These are phyloP conservation scores for Canis aureus DNA, from an alignment of 2,113 vertebrate species.

Conservation along the genomic window DNA sequence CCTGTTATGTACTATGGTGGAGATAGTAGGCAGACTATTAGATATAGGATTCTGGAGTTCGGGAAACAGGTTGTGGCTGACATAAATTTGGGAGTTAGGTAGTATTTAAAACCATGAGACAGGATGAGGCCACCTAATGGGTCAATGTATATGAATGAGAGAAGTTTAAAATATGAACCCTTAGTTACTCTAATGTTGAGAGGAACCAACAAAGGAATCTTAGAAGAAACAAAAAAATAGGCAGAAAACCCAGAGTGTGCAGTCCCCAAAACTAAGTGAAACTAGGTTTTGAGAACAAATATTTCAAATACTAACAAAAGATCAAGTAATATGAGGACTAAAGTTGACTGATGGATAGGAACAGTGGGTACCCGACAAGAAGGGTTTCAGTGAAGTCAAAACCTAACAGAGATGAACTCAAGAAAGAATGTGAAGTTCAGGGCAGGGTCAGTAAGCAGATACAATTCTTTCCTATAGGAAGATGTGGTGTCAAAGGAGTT, in stretches of 20 bases:
- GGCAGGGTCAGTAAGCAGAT: neutral
- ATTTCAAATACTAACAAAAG: neutral
- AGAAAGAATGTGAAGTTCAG: neutral
- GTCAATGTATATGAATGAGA: neutral
- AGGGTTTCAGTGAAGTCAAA: neutral
- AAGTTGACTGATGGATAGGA: neutral
- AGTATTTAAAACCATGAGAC: neutral
- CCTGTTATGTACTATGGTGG: neutral
- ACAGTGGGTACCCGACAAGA: neutral
- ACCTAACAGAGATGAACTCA: neutral
- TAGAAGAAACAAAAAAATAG: neutral
- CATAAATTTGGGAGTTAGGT: neutral
- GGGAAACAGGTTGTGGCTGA: neutral
- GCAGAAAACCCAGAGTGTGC: neutral
- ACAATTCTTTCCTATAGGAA: neutral
- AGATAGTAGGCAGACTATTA: neutral
- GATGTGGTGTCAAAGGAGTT: neutral
- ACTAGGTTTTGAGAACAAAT: neutral
- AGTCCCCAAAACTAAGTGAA: neutral
- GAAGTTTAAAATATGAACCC: slow-evolving; percentile 1
- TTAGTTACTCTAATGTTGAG: neutral
- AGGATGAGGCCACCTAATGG: neutral
- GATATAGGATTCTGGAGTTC: neutral
- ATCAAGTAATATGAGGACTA: neutral
- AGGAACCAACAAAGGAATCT: neutral